Evolutionary conservation across 1,140 invertebrate species (phyloP), one percentile per base, ranked within the genome.

Genomic region (Chelonus insularis): DNA sequence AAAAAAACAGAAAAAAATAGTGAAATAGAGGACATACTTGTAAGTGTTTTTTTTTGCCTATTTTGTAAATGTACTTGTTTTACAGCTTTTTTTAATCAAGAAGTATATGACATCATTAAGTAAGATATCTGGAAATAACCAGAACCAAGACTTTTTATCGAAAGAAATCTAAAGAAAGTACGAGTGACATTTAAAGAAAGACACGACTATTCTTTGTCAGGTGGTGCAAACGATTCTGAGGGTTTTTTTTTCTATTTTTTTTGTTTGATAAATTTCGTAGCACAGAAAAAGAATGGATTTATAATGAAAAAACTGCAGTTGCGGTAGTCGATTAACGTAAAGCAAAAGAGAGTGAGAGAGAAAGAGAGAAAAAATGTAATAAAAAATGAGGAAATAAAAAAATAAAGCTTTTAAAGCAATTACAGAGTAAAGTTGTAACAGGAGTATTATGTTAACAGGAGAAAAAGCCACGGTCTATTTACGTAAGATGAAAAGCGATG

Each of bases 401-500:
- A 48, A 18, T 8, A 32, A 55, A 39, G 52, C 52, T 55, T 55
- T 55, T 39, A 55, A 39, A 55, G 52, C 52, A 55, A 37, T 55
- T 55, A 55, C 29, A 55, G 16, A 39, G 36, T 55, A 16, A 37
- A 37, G 48, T 51, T 51, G 48, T 51, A 51, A 34, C 29, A 21
- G 14, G 23, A 51, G 48, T 51, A 51, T 51, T 51, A 51, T 51
- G 48, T 51, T 34, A 34, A 21, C 23, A 16, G 32, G 43, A 29
- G 23, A n/a, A 29, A 20, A 21, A 20, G 25, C 39, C 25, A 12
- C 48, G 36, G 37, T 52, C 41, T 51, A 60, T 60, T 54, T 41
- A 54, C 39, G 36, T 52, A 60, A 60, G 57, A 60, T 60, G 48
- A 52, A 41, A 60, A 20, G 20, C 57, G 50, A 60, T 60, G 58